Evolutionary conservation across 2,113 vertebrate species (phyloP).

Genomic region (Xerus inauris): DNA sequence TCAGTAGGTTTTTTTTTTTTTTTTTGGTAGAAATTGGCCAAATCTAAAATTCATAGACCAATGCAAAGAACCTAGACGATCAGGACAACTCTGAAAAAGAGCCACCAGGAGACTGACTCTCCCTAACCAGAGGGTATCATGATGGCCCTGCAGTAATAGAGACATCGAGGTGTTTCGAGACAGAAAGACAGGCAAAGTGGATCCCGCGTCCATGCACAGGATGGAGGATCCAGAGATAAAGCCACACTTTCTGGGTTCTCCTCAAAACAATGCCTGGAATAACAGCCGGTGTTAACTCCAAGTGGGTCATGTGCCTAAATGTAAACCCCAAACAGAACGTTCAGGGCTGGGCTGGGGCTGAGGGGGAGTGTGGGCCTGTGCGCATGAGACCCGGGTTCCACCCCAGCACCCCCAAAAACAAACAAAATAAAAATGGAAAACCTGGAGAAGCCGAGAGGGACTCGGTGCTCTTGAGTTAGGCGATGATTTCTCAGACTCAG

Average conservation of each 20-base stretch:
- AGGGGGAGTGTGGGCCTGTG: too few relatives aligned
- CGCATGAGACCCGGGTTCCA: too few relatives aligned
- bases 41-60: background rate
- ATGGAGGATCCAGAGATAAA: background rate
- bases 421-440: too few relatives aligned
- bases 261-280: rapidly evolving
- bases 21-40: background rate
- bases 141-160: background rate
- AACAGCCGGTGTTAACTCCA: background rate
- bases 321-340: background rate
- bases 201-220: too few relatives aligned
- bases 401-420: too few relatives aligned
- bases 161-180: background rate
- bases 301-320: too few relatives aligned
- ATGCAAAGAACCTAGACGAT: background rate
- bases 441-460: too few relatives aligned
- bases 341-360: too few relatives aligned
- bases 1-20: background rate
- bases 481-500: too few relatives aligned
- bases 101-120: rapidly evolving
- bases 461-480: too few relatives aligned
- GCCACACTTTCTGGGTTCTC: background rate
- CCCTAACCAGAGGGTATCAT: too few relatives aligned
- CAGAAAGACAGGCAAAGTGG: background rate
- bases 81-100: background rate